Base-by-base conservation (phyloP, 2,113 vertebrate genomes). In the Scortum barcoo region DNA sequence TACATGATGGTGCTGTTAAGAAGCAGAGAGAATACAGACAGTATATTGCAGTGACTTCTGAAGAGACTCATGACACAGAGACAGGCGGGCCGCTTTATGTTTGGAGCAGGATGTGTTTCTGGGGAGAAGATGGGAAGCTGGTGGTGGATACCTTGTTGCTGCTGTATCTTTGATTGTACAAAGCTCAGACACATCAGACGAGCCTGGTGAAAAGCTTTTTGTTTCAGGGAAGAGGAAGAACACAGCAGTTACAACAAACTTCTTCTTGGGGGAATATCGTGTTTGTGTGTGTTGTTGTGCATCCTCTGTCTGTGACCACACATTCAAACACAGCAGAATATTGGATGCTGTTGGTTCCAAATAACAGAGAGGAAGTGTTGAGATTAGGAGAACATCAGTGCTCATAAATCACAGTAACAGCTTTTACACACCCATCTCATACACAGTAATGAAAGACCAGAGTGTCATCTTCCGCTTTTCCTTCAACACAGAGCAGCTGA, bases 401-500 rank as follows among this genome's bases (percentile, higher is more conserved):
- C 50, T 69, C 19, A 74, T 19, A 61, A 46, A 40, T 36, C 22
- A 42, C 16, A 62, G 4, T 62, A 40, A 50, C 30, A 51, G 36
- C 30, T 78, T 5, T 33, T 2, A 33, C 61, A 69, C 56, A 57
- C 42, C 12, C 38, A 72, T 26, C 58, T 30, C 30, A 69, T 3
- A 56, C 58, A 68, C 44, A 24, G 66, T 42, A 36, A 68, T 26
- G 28, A 68, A 61, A 54, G 57, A 57, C 14, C 60, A 33, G 9
- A 48, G n/a, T 40, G 53, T 60, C 61, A 28, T 51, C 16, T 22
- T 63, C 24, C 60, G 36, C 22, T 76, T 81, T 40, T 30, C 22
- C 44, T 46, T 74, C 44, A 76, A 69, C 62, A 62, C 19, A 28
- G 36, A 69, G 72, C 65, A 58, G 72, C 65, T 53, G 81, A 89